Evolutionary conservation across 2,888 invertebrate species (phyloP).

Genomic region (Romanomermis culicivorax): DNA sequence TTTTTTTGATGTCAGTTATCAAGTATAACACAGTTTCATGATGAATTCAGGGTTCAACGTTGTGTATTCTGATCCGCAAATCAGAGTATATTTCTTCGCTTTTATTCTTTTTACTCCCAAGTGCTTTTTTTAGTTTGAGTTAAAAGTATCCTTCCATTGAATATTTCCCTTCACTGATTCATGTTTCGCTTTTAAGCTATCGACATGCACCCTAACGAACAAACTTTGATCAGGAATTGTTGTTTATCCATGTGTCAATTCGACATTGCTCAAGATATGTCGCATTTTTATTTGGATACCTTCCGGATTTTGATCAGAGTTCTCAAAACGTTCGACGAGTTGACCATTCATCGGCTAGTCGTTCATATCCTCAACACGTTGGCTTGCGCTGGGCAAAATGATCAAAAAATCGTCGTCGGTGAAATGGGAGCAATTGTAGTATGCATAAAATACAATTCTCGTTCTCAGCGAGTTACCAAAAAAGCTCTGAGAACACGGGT

Average conservation of each 20-base stretch:
- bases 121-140: too few relatives aligned
- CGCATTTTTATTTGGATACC: conserved; percentile 26
- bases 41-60: too few relatives aligned
- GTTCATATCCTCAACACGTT: conserved; percentile 81
- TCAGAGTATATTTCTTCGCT: too few relatives aligned
- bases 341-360: conserved; percentile 77
- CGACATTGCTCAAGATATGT: conserved; percentile 74
- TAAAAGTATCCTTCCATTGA: too few relatives aligned
- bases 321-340: conserved; percentile 38
- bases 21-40: too few relatives aligned
- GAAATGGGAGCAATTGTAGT: conserved; percentile 51
- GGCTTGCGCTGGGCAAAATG: conserved; percentile 83
- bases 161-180: too few relatives aligned
- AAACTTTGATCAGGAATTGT: conserved; percentile 71
- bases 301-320: conserved; percentile 24
- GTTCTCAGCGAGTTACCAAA: too few relatives aligned
- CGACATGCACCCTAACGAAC: not conserved
- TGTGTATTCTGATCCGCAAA: too few relatives aligned
- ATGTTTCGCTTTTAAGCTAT: not conserved
- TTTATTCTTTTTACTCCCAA: too few relatives aligned
- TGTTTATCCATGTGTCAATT: conserved; percentile 83
- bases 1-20: too few relatives aligned
- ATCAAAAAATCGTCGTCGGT: conserved; percentile 71
- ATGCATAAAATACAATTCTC: conserved; percentile 7
- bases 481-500: too few relatives aligned